Evolutionary conservation across 2,888 invertebrate species (phyloP).

Genomic region (Tetranychus piercei): DNA sequence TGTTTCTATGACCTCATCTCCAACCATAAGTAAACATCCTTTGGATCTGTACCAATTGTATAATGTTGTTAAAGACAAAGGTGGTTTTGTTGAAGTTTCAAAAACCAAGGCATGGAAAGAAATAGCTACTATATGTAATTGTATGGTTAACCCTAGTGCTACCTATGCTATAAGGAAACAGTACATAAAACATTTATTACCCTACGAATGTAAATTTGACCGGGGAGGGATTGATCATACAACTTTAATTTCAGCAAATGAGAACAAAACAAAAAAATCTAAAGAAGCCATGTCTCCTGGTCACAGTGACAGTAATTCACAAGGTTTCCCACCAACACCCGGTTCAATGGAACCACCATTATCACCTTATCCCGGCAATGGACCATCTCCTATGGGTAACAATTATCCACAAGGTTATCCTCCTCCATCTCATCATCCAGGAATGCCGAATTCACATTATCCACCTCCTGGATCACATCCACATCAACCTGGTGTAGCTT

Average conservation of each 20-base stretch:
- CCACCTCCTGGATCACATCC: not conserved
- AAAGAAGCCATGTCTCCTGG: slow-evolving; percentile 40
- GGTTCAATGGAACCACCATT: not conserved
- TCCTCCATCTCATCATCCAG: not conserved
- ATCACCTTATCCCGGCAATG: not conserved
- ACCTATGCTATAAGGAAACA: slow-evolving; percentile 95
- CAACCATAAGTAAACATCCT: slow-evolving; percentile 94
- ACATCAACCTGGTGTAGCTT: not conserved
- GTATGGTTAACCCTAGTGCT: slow-evolving; percentile 91
- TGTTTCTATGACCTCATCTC: slow-evolving; percentile 85
- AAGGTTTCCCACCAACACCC: slow-evolving; percentile 10
- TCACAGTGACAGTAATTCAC: slow-evolving; percentile 29
- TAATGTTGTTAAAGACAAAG: slow-evolving; percentile 84
- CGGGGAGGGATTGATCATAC: slow-evolving; percentile 90
- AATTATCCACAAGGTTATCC: slow-evolving; percentile 8
- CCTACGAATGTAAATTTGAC: slow-evolving; percentile 91
- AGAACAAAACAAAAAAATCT: slow-evolving; percentile 66
- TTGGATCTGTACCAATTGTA: slow-evolving; percentile 94
- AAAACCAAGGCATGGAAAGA: slow-evolving; percentile 99
- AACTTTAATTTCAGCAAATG: slow-evolving; percentile 74
- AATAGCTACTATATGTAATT: slow-evolving; percentile 80
- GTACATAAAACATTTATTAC: slow-evolving; percentile 86
- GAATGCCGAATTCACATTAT: not conserved
- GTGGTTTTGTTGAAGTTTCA: slow-evolving; percentile 97
- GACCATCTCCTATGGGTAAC: slow-evolving; percentile 4